phyloP scores from a whole-genome alignment of 2,797 vertebrate genomes.

The Hybognathus amarus region DNA sequence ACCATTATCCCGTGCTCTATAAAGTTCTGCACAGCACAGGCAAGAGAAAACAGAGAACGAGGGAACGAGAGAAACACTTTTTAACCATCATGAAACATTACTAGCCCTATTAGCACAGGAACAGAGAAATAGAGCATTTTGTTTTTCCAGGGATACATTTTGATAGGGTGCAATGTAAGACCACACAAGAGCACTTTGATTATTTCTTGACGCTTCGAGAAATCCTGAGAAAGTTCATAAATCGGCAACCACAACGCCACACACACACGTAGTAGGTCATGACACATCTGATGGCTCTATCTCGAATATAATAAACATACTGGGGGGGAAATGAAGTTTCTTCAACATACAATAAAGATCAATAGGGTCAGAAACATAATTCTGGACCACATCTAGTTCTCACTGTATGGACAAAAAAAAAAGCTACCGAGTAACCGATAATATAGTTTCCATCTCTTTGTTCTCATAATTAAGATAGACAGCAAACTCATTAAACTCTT shows the following conservation, averaged over 20 bases:
- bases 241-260: neutral
- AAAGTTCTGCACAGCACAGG: neutral
- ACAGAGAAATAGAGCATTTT: conserved; percentile 73
- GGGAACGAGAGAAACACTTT: conserved; percentile 1
- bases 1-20: neutral
- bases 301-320: too few species aligned
- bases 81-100: conserved; percentile 24
- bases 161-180: conserved; percentile 64
- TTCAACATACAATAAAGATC: too few species aligned
- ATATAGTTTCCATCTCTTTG: neutral
- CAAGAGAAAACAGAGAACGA: neutral
- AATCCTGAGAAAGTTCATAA: conserved; percentile 13
- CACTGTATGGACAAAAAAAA: too few species aligned
- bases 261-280: neutral
- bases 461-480: too few species aligned
- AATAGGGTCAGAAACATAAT: too few species aligned
- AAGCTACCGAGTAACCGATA: neutral
- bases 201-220: neutral
- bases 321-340: too few species aligned
- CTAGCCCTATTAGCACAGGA: conserved; percentile 39
- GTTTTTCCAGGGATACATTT: conserved; percentile 68
- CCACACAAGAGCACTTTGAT: conserved; percentile 21
- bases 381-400: too few species aligned
- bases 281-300: neutral
- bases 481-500: neutral